Conservation (phyloP, 2,888 invertebrate species). For the Mesorhabditis spiculigera region DNA sequence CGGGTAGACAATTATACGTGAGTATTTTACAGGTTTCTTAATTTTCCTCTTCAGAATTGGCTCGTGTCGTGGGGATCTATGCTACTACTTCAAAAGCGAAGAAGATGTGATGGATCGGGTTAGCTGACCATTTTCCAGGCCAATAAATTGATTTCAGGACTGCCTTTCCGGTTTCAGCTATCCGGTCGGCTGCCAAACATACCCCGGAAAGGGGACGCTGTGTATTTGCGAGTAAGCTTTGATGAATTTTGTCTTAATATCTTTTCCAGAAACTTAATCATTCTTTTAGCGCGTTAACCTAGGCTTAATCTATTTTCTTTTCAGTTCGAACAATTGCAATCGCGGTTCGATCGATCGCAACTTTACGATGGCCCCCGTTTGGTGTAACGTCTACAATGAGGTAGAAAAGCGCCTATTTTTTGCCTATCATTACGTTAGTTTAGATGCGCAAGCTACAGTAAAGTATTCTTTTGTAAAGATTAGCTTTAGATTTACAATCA, state of each 20-base stretch:
- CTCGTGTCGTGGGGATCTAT: background rate
- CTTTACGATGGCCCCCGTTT: background rate
- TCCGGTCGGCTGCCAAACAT: background rate
- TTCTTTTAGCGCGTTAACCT: background rate
- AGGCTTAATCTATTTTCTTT: background rate
- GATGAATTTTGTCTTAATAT: background rate
- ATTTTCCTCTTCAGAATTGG: background rate
- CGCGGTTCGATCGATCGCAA: background rate
- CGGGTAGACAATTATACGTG: conserved; percentile 2
- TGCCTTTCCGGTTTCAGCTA: conserved; percentile 1
- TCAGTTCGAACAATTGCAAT: conserved; percentile 2
- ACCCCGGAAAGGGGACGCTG: conserved; percentile 3
- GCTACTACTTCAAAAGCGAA: conserved; percentile 4
- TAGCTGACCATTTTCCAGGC: background rate
- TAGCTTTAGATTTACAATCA: background rate
- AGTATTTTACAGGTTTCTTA: background rate
- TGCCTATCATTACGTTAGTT: background rate
- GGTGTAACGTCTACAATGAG: conserved; percentile 3
- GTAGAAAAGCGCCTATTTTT: background rate
- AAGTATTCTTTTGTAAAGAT: background rate
- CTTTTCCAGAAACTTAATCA: background rate
- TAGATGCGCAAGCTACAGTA: background rate
- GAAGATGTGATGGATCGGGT: conserved; percentile 1
- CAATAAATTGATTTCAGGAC: conserved; percentile 1
- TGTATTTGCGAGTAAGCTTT: conserved; percentile 3